Evolutionary conservation across 1,140 invertebrate species (phyloP).

Genomic region (Asbolus verrucosus): DNA sequence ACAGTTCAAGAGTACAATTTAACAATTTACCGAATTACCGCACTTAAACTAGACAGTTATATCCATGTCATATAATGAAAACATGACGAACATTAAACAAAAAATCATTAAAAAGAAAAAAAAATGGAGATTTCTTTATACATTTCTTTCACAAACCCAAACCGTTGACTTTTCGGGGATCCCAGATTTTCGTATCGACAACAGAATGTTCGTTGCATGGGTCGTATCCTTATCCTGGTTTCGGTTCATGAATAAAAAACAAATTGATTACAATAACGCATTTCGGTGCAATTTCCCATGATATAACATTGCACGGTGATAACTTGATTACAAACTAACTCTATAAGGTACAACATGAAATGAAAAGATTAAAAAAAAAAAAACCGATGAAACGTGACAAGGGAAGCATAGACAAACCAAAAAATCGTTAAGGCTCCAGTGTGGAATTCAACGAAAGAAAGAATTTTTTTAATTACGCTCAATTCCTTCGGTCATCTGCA

Average conservation of each 20-base stretch:
- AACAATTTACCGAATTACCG: slow-evolving; percentile 55
- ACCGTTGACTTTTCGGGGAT: slow-evolving; percentile 12
- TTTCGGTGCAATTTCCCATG: no score
- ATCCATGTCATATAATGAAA: slow-evolving; percentile 19
- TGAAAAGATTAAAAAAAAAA: slow-evolving; percentile 40
- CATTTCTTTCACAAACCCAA: slow-evolving; percentile 13
- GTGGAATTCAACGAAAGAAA: neutral
- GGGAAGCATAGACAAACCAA: slow-evolving; percentile 27
- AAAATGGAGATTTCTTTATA: slow-evolving; percentile 21
- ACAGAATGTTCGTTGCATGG: neutral
- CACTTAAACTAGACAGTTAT: slow-evolving; percentile 45
- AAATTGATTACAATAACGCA: no score
- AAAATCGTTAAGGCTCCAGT: neutral
- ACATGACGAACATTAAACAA: neutral
- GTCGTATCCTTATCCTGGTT: neutral
- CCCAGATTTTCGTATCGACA: neutral
- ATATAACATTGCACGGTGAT: slow-evolving; percentile 1
- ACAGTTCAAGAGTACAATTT: slow-evolving; percentile 28
- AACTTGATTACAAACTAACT: slow-evolving; percentile 27
- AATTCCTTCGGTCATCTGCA: slow-evolving; percentile 34
- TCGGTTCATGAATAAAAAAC: slow-evolving; percentile 21
- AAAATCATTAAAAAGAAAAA: slow-evolving; percentile 7
- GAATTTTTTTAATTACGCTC: neutral
- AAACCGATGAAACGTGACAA: no score
- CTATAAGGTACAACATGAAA: slow-evolving; percentile 43